phyloP scores from a whole-genome alignment of 2,113 vertebrate species.

The Etia nguti region DNA sequence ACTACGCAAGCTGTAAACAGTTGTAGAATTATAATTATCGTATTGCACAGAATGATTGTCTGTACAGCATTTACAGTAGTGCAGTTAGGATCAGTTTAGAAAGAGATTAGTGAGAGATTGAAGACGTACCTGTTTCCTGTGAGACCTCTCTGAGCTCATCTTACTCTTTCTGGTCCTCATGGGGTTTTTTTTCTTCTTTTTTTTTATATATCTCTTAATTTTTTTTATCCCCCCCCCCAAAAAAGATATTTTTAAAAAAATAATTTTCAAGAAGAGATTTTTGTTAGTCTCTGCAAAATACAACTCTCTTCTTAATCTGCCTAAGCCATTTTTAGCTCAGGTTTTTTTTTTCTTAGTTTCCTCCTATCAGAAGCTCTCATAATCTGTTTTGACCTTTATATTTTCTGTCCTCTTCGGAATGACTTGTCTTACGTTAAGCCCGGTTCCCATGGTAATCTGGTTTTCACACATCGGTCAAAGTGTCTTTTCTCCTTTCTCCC shows the following conservation, averaged over 20 bases:
- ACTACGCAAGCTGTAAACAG: too few relatives aligned
- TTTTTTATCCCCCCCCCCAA: too few relatives aligned
- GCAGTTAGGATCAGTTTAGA: too few relatives aligned
- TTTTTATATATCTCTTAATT: accelerated
- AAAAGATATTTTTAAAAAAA: background rate
- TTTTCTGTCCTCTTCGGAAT: background rate
- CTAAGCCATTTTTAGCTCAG: background rate
- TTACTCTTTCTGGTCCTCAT: background rate
- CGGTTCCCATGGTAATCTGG: slow-evolving; percentile 11
- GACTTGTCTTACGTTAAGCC: background rate
- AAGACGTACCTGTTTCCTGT: background rate
- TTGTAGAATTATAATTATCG: too few relatives aligned
- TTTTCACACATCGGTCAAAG: background rate
- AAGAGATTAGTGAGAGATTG: background rate
- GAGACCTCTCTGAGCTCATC: background rate
- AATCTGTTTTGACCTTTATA: background rate
- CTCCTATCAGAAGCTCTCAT: background rate
- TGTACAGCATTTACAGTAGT: too few relatives aligned
- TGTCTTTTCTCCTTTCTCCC: background rate
- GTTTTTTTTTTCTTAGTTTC: background rate
- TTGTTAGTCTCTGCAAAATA: background rate
- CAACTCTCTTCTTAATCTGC: background rate
- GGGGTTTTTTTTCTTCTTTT: accelerated
- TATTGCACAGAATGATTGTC: too few relatives aligned
- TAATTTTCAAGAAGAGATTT: background rate